A percentile compares a stretch with the other conserved stretches of the same genome.
Conservation (phyloP, 1,140 invertebrate species). For the Penaeus vannamei region DNA sequence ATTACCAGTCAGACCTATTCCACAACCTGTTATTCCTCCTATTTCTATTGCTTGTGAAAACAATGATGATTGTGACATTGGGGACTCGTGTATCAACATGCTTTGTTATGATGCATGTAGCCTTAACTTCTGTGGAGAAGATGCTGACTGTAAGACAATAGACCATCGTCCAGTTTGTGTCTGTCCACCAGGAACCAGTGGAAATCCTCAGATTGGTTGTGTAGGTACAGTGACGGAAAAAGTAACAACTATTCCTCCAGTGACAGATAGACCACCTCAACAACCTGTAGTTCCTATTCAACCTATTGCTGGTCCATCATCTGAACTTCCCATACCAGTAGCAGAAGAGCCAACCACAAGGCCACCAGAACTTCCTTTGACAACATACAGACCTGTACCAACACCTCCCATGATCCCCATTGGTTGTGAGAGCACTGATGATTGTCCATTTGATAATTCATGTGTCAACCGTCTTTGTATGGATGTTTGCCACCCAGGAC, state of each 20-base stretch:
- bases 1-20: conserved; percentile 17
- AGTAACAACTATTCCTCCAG: conserved; percentile 33
- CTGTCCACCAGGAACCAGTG: conserved; percentile 67
- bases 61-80: conserved; percentile 84
- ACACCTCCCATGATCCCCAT: conserved; percentile 79
- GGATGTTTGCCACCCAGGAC: conserved; percentile 76
- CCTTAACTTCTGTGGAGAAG: conserved; percentile 75
- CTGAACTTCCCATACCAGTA: conserved; percentile 42
- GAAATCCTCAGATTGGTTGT: conserved; percentile 67
- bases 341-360: conserved; percentile 56
- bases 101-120: conserved; percentile 79
- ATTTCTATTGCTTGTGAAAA: conserved; percentile 68
- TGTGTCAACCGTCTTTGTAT: conserved; percentile 76
- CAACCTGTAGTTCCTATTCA: conserved; percentile 12
- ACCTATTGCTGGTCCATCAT: conserved; percentile 48
- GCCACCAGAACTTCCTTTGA: conserved; percentile 77
- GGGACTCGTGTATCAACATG: conserved; percentile 88
- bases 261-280: conserved; percentile 24
- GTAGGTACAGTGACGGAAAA: conserved; percentile 41
- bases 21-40: conserved; percentile 37
- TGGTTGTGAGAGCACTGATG: conserved; percentile 84
- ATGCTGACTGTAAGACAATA: conserved; percentile 63
- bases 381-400: conserved; percentile 82
- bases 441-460: conserved; percentile 70
- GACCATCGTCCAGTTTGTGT: conserved; percentile 66